Base-by-base conservation (phyloP, 1,140 invertebrate species). In the Reticulitermes speratus region DNA sequence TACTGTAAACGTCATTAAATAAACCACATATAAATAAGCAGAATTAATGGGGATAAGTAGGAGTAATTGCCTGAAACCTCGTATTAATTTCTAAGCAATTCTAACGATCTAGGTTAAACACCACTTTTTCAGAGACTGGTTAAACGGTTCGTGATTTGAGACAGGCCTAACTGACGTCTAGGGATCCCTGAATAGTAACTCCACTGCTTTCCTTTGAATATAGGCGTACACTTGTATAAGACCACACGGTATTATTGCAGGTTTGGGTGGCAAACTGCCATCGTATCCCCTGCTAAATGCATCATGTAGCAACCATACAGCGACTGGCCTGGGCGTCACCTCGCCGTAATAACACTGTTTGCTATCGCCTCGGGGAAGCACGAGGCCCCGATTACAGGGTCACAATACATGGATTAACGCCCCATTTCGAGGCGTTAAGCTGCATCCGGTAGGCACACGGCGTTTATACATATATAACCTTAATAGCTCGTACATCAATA, bases 341-440 rank as follows among this genome's bases (percentile, higher is more conserved):
- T 84, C 44, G 5, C 16, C 44, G 9, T 84, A 84, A 84, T 84
- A 84, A 84, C 83, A 52, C 44, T 84, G 83, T 84, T 84, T 84
- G 83, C 44, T 32, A 32, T 45, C 83, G 83, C 83, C 83, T 52
- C 21, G 32, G 83, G 83, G 25, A 25, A 75, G 65, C 65, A 75
- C 65, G 65, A 14, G 65, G n/a, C 65, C 65, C 83, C 32, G 83
- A 52, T 45, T 84, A 45, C 44, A 52, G 44, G 83, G 83, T 84
- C 83, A 84, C 83, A 84, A 84, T 84, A 52, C 83, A 44, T 52
- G 83, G 83, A 84, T 84, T 84, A 84, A 52, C 44, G 16, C 83
- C 44, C 83, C 65, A 75, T 75, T 75, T 75, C 25, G 65, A 75
- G 65, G 65, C 65, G 65, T 30, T 75, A 75, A 75, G 65, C 65